Evolutionary conservation across 2,888 invertebrate species (phyloP), one percentile per base, ranked within the genome.

Genomic region (Chymomyza procnemis): DNA sequence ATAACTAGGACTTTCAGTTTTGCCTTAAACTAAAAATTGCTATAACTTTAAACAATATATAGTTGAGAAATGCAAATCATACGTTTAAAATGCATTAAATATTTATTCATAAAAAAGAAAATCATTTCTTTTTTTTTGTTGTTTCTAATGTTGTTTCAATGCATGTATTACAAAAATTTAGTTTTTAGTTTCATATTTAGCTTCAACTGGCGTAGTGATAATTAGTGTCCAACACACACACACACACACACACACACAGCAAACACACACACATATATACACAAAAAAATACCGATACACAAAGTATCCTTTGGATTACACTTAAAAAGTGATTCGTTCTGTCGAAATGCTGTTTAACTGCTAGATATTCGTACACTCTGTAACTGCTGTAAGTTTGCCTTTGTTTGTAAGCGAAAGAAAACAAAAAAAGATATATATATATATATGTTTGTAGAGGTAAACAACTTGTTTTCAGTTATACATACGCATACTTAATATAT

Each of bases 131-230:
- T 67, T 69, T 72, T 67, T 66, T 67, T 72, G 19, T 52, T 55
- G n/a, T n/a, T 59, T 70, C 64, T 69, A 60, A 64, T 66, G 69
- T n/a, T n/a, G n/a, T n/a, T n/a, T n/a, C n/a, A n/a, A n/a, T n/a
- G n/a, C 71, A 80, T 76, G 78, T 75, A 81, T 81, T 81, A 86
- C 75, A 30, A 67, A n/a, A 66, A 69, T 69, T 57, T 79, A 64
- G 70, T 73, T 72, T 73, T 72, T 73, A 82, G 72, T 69, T 69
- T 74, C 76, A 76, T 75, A 74, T 78, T 75, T 74, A 76, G 78
- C 85, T 86, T 84, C 82, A 79, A 83, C 78, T 86, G 82, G 75
- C 82, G 87, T 84, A 88, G 85, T 85, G 85, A 84, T 86, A 84
- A 85, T 84, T 78, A 78, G 85, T 85, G 88, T 85, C 79, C 84